Evolutionary conservation across 2,113 vertebrate genomes (phyloP).

Genomic region (Sclerurus mexicanus): DNA sequence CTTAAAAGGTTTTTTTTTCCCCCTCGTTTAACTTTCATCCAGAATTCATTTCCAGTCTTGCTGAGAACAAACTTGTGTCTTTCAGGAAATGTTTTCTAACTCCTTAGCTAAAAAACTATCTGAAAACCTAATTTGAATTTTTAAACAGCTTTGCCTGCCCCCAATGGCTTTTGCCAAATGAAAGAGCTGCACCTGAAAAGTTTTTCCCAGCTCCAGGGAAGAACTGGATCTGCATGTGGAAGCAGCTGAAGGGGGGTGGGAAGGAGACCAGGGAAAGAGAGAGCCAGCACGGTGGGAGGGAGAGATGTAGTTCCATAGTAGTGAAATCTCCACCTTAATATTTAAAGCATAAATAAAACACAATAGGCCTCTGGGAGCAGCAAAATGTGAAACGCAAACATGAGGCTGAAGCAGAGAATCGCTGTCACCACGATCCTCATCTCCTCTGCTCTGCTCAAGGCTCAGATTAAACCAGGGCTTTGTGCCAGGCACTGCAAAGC

Average conservation of each 20-base stretch:
- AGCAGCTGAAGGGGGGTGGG: not conserved
- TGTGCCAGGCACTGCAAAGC: not conserved
- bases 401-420: rapidly evolving
- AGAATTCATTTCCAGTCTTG: not conserved
- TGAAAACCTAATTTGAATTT: not conserved
- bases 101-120: not conserved
- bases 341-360: not conserved
- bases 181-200: not conserved
- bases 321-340: not conserved
- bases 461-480: not conserved
- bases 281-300: rapidly evolving
- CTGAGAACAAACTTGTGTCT: not conserved
- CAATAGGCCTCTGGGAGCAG: not conserved
- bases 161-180: not conserved
- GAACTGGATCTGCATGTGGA: not conserved
- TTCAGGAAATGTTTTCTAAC: not conserved
- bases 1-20: not conserved
- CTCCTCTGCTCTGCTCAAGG: not conserved
- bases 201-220: not conserved
- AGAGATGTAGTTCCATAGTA: rapidly evolving
- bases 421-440: not conserved
- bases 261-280: not conserved
- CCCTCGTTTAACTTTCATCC: not conserved
- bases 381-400: rapidly evolving
- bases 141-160: not conserved